Evolutionary conservation across 2,888 invertebrate species (phyloP), one percentile per base, ranked within the genome.

Genomic region (Penaeus monodon): DNA sequence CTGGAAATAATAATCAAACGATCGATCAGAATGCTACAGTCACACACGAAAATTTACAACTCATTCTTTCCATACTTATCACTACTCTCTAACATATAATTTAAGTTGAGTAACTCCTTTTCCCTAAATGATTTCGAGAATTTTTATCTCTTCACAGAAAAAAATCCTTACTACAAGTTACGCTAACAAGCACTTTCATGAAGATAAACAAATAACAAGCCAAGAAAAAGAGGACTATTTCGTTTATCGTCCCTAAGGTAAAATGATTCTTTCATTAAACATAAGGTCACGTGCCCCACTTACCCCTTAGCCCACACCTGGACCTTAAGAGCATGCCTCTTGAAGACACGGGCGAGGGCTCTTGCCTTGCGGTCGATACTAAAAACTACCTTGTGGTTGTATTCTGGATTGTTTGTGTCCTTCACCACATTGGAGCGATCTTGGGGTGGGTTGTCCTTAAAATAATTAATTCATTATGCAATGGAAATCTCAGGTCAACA

Each of bases 241-340:
- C 10, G 10, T 44, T 44, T 10, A 44, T 10, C 10, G 10, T 1
- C 44, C 6, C 44, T 44, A 44, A 10, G 8, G 44, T 57, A 57
- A 57, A 57, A 57, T 57, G 57, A 57, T 3, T 44, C 44, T 44
- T 20, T 57, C 14, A 17, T 57, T 57, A 14, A 57, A 2, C 17
- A 20, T 57, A 57, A 57, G 17, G 57, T 20, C 57, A 57, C 3
- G 17, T 57, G 17, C 57, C 17, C 10, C 17, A 91, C 95, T 95
- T 93, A 98, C 98, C 98, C 98, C 94, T 96, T 96, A 0, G 97
- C 96, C 93, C 95, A 98, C 20, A 99, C 95, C 93, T 99, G 98
- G 85, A 97, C 95, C 92, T 99, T 99, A 90, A 99, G 93, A 2
- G 95, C 95, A 91, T 98, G 97, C 77, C 98, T 94, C 92, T 98